Evolutionary conservation across 1,140 invertebrate genomes (phyloP), one percentile per base, ranked within the genome.

Genomic region (Drosophila baimaii): DNA sequence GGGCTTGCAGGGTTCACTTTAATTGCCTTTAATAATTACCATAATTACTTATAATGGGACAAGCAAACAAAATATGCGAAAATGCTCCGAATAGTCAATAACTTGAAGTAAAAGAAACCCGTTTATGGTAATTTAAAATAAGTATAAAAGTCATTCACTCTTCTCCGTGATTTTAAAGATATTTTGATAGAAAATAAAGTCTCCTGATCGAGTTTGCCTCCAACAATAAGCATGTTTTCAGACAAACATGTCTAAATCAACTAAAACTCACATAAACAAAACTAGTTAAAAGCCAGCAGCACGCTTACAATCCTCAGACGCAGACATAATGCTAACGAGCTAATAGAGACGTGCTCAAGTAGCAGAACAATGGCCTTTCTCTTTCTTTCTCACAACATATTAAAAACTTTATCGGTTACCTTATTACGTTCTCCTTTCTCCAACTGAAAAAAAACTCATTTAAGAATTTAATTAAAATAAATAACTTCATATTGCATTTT

Each of bases 351-450:
- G 49, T 52, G 49, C 29, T 15, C 49, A 52, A 52, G 49, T 33
- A 52, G 49, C 49, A 52, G 49, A 52, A 52, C 49, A 52, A 52
- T 52, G 49, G 29, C 49, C 49, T 52, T 52, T 52, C 49, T 52
- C 49, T 52, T 52, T 52, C 49, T 33, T 21, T 33, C 29, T 15
- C 49, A 33, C 17, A 52, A 52, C 49, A 33, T 52, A 52, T 52
- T 52, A 33, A 31, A 15, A 33, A 31, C 49, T 52, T 31, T 51
- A 51, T 51, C 27, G 47, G 27, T 52, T 51, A 19, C 49, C 49
- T 15, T 33, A 52, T 33, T 52, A 52, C 17, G 29, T 15, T 52
- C 29, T 21, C 49, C 49, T 52, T 52, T 52, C 49, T 52, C 49
- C 29, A 33, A 52, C 29, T 19, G 27, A 13, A 33, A 12, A 9